A percentile compares a stretch with the other conserved stretches of the same genome.
Evolutionary conservation across 1,140 invertebrate genomes (phyloP).

Genomic region (Batillaria attramentaria): DNA sequence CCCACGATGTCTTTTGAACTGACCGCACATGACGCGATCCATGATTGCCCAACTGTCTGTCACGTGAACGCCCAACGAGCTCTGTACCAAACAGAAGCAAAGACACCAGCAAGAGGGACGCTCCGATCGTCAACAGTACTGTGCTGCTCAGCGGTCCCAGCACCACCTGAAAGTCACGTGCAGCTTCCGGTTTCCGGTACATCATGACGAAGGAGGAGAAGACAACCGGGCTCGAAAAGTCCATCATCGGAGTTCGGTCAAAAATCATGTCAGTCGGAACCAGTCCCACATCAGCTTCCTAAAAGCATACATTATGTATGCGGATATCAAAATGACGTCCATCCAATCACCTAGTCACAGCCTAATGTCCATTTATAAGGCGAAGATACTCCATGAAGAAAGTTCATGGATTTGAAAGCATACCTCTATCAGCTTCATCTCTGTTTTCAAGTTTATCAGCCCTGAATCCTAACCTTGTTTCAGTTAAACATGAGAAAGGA

Average conservation of each 20-base stretch:
- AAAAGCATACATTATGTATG: neutral
- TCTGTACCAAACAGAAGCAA: neutral
- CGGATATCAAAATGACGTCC: neutral
- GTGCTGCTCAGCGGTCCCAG: neutral
- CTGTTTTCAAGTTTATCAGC: neutral
- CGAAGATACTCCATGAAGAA: neutral
- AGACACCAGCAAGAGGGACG: neutral
- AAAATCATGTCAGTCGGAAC: neutral
- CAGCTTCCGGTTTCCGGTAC: neutral
- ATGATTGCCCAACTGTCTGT: neutral
- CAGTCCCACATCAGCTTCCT: constrained; percentile 7
- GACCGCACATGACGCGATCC: neutral
- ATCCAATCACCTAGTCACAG: neutral
- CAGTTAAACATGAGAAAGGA: neutral
- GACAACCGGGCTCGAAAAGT: neutral
- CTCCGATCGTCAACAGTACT: neutral
- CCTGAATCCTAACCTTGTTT: neutral
- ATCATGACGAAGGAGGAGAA: neutral
- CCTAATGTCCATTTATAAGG: neutral
- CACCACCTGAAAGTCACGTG: neutral
- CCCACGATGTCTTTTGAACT: neutral
- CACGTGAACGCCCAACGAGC: neutral
- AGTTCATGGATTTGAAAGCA: neutral
- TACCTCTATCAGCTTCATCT: neutral
- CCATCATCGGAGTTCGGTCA: neutral